These are phyloP conservation scores for Martes martes DNA, from an alignment of 2,113 vertebrate genomes.

Conservation along the genomic window DNA sequence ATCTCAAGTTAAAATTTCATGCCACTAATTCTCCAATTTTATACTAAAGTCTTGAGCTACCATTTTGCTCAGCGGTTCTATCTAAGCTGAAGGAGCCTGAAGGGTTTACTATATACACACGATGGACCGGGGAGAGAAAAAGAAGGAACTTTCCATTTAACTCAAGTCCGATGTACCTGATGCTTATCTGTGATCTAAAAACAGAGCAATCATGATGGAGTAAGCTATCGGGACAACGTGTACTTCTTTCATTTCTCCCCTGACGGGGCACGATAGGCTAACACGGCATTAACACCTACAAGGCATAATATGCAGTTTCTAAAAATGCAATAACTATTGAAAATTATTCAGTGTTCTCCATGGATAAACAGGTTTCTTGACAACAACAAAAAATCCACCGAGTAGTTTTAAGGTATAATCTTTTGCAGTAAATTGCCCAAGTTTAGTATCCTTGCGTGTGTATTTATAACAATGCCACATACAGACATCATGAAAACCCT, in stretches of 20 bases:
- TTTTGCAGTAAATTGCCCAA: background rate
- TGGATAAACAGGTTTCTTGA: constrained; percentile 16
- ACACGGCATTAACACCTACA: constrained; percentile 7
- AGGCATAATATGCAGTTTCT: background rate
- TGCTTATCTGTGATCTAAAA: background rate
- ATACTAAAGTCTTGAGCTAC: background rate
- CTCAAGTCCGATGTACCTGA: background rate
- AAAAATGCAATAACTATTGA: background rate
- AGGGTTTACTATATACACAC: background rate
- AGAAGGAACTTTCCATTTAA: background rate
- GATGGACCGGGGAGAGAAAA: background rate
- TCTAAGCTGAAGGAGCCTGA: background rate
- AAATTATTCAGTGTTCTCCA: background rate
- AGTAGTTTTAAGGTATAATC: constrained; percentile 41
- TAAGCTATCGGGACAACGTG: background rate
- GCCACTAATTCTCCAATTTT: background rate
- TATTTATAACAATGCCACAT: background rate
- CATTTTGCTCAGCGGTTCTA: background rate
- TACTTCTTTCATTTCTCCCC: background rate
- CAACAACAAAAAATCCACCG: background rate
- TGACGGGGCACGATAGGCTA: background rate
- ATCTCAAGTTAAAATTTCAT: background rate
- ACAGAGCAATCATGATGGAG: background rate
- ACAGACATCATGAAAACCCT: constrained; percentile 33
- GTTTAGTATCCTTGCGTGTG: background rate